These are phyloP conservation scores for Pecten maximus DNA, from an alignment of 2,888 invertebrate species.

Conservation along the genomic window DNA sequence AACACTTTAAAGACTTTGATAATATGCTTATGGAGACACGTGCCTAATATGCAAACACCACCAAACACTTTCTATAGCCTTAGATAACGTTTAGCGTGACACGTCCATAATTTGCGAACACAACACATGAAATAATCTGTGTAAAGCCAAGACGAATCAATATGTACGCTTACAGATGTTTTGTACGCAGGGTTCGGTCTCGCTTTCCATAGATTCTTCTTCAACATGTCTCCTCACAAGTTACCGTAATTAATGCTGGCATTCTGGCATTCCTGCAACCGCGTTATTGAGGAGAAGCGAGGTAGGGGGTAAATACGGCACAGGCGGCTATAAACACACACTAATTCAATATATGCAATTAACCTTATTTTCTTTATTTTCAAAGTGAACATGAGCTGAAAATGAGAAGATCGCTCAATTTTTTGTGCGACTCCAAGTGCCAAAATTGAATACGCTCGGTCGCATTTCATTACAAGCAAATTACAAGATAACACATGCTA, in stretches of 20 bases:
- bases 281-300: not conserved
- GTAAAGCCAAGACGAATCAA: no score
- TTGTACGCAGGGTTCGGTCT: not conserved
- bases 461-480: not conserved
- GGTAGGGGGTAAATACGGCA: not conserved
- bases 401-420: not conserved
- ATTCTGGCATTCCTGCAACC: not conserved
- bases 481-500: not conserved
- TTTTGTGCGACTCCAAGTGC: not conserved
- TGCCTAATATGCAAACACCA: no score
- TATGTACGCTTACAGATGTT: not conserved
- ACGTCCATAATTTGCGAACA: no score
- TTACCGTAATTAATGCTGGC: not conserved
- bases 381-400: not conserved
- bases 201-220: not conserved
- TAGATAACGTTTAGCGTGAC: no score
- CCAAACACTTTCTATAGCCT: no score
- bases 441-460: not conserved
- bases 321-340: not conserved
- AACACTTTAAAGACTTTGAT: no score
- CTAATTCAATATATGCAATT: not conserved
- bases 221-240: not conserved
- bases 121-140: no score
- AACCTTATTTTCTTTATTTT: not conserved
- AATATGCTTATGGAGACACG: no score